A percentile compares a stretch with the other conserved stretches of the same genome.
These are phyloP conservation scores for Philhelius pedissequus DNA, from an alignment of 2,888 invertebrate species.

Conservation along the genomic window DNA sequence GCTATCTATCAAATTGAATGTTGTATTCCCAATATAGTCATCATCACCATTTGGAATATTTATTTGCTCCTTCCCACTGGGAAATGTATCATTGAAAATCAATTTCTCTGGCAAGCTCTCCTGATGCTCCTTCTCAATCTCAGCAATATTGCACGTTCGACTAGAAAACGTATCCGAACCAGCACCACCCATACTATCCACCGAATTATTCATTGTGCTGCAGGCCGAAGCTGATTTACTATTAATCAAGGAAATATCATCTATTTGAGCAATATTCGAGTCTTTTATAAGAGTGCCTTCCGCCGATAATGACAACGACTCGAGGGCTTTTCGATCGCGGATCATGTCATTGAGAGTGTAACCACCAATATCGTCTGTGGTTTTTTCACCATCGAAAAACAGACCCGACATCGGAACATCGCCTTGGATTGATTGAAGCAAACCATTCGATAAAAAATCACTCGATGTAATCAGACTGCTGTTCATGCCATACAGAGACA, in stretches of 20 bases:
- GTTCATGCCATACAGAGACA: constrained; percentile 76
- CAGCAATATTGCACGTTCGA: constrained; percentile 56
- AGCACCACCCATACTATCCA: constrained; percentile 74
- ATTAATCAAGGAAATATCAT: constrained; percentile 75
- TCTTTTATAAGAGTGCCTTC: constrained; percentile 77
- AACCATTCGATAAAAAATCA: constrained; percentile 76
- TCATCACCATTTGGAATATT: constrained; percentile 67
- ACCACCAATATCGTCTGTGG: constrained; percentile 68
- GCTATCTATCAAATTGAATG: constrained; percentile 75
- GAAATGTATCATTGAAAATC: constrained; percentile 56
- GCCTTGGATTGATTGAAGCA: constrained; percentile 75
- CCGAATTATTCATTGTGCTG: constrained; percentile 78
- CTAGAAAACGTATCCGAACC: constrained; percentile 51
- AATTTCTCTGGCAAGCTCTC: constrained; percentile 15
- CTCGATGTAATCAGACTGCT: constrained; percentile 78
- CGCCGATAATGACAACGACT: constrained; percentile 76
- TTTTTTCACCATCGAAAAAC: constrained; percentile 69
- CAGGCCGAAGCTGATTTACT: constrained; percentile 77
- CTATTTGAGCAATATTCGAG: constrained; percentile 77
- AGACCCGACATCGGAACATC: constrained; percentile 66
- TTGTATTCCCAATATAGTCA: constrained; percentile 76
- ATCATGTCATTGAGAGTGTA: constrained; percentile 77
- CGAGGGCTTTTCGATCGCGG: constrained; percentile 76
- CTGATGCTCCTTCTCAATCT: constrained; percentile 13
- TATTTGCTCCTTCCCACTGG: constrained; percentile 57